Conservation (phyloP, 2,113 vertebrate species). For the Burhinus oedicnemus region DNA sequence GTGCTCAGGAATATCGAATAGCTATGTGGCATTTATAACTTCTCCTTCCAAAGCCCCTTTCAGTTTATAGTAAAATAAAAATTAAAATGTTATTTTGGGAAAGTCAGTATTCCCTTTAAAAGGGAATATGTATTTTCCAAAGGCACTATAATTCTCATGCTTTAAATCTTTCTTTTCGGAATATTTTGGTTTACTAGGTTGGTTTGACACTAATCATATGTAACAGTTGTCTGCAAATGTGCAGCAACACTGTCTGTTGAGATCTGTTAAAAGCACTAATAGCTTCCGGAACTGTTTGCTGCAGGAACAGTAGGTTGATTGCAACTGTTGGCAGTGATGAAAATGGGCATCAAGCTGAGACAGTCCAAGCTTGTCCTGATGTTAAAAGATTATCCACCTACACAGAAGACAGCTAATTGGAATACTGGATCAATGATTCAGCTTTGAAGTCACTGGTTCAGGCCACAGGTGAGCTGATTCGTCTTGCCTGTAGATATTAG, state of each 20-base stretch:
- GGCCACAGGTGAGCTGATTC: slow-evolving; percentile 1
- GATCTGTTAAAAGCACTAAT: slow-evolving; percentile 28
- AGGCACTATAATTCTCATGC: background rate
- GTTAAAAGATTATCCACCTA: slow-evolving; percentile 12
- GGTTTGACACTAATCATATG: slow-evolving; percentile 4
- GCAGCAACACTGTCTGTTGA: slow-evolving; percentile 38
- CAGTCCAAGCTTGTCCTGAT: background rate
- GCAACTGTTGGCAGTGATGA: slow-evolving; percentile 12
- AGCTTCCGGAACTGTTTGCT: slow-evolving; percentile 8
- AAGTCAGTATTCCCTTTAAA: background rate
- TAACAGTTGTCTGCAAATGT: slow-evolving; percentile 50
- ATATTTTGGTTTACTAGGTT: background rate
- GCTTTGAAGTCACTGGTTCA: background rate
- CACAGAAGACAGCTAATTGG: background rate
- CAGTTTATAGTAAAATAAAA: background rate
- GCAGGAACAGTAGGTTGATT: slow-evolving; percentile 11
- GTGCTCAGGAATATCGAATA: background rate
- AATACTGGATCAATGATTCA: background rate
- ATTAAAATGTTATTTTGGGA: background rate
- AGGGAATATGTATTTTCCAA: background rate
- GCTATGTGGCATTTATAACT: background rate
- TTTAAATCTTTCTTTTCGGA: background rate
- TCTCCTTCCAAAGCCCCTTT: background rate
- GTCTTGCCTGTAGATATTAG: background rate
- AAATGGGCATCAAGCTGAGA: slow-evolving; percentile 8